Evolutionary conservation across 1,140 invertebrate genomes (phyloP).

Genomic region (Brachionus asplanchnoidis): DNA sequence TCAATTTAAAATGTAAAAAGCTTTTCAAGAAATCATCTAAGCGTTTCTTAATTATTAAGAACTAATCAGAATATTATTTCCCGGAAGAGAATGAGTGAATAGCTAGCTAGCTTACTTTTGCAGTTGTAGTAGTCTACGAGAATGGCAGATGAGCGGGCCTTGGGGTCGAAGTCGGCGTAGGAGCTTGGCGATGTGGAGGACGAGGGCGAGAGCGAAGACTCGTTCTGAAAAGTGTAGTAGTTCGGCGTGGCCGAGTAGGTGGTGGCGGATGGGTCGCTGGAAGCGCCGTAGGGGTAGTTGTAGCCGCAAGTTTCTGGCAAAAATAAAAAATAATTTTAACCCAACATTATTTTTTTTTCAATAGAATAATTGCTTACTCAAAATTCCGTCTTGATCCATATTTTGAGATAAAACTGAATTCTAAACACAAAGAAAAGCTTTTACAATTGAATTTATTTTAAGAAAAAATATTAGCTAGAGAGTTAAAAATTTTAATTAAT

Average conservation of each 20-base stretch:
- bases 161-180: neutral
- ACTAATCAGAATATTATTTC: conserved; percentile 34
- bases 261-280: neutral
- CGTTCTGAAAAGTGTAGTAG: neutral
- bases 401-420: neutral
- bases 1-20: neutral
- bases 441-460: conserved; percentile 8
- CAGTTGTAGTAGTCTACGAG: conserved; percentile 28
- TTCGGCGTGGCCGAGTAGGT: neutral
- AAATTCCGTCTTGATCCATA: conserved; percentile 34
- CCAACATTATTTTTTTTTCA: neutral
- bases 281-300: neutral
- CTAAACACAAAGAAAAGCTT: conserved; percentile 4
- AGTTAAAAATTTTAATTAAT: neutral
- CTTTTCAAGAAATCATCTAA: conserved; percentile 27
- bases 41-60: conserved; percentile 26
- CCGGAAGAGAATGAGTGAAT: neutral
- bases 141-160: neutral
- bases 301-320: neutral
- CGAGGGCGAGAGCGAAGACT: neutral
- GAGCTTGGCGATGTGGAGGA: neutral
- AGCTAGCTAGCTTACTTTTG: conserved; percentile 9
- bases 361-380: neutral
- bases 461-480: neutral
- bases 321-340: neutral